Evolutionary conservation across 2,888 invertebrate genomes (phyloP).

Genomic region (Nomada ferruginata): DNA sequence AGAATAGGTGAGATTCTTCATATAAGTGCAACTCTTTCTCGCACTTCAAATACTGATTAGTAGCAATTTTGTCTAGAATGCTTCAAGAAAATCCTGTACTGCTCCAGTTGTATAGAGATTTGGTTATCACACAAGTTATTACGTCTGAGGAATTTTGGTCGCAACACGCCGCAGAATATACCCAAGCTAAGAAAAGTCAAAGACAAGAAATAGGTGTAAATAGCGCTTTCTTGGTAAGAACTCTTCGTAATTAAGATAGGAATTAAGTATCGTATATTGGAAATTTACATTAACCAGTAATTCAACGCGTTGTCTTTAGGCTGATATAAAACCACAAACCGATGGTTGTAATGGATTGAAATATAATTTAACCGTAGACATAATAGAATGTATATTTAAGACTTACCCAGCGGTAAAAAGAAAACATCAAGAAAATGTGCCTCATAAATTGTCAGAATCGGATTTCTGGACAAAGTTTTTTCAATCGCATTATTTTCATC

Average conservation of each 20-base stretch:
- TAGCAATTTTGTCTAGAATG: slow-evolving; percentile 84
- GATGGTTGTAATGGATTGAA: slow-evolving; percentile 98
- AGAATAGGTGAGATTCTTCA: slow-evolving; percentile 87
- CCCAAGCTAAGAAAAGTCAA: slow-evolving; percentile 89
- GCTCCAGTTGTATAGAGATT: slow-evolving; percentile 97
- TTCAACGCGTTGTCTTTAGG: slow-evolving; percentile 86
- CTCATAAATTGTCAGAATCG: slow-evolving; percentile 96
- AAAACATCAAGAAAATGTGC: slow-evolving; percentile 98
- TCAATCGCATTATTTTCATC: slow-evolving; percentile 99
- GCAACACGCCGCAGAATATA: slow-evolving; percentile 92
- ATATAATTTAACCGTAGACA: slow-evolving; percentile 98
- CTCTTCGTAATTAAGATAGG: neutral
- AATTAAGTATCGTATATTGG: neutral
- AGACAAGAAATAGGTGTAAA: slow-evolving; percentile 94
- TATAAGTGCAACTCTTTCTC: neutral
- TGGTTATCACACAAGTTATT: slow-evolving; percentile 98
- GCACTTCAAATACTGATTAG: neutral
- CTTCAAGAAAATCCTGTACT: slow-evolving; percentile 95
- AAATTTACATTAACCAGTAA: neutral
- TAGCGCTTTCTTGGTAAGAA: slow-evolving; percentile 86
- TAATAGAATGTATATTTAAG: slow-evolving; percentile 99
- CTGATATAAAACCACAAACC: slow-evolving; percentile 98
- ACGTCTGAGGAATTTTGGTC: slow-evolving; percentile 99
- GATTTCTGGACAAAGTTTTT: slow-evolving; percentile 99
- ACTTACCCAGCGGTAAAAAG: slow-evolving; percentile 99